These are phyloP conservation scores for Imbricaverruca yamaguchii DNA, from an alignment of 2,888 invertebrate species.

Conservation along the genomic window DNA sequence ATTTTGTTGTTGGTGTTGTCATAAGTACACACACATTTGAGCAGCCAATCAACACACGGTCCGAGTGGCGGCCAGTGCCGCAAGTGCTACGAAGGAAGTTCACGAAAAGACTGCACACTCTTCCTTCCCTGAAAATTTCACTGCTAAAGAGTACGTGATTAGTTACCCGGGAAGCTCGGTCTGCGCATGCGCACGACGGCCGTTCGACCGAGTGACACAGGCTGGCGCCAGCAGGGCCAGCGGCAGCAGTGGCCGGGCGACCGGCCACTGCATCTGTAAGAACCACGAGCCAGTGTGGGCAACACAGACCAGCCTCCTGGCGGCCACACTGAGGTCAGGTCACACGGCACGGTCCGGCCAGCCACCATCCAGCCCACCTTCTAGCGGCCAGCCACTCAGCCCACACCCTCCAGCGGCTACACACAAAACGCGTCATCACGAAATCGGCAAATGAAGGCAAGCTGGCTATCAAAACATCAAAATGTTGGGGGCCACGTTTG, in stretches of 20 bases:
- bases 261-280: not conserved
- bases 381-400: no score
- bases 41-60: no score
- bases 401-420: not conserved
- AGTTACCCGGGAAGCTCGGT: not conserved
- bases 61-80: not conserved
- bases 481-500: no score
- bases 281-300: conserved; percentile 5
- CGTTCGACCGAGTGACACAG: not conserved
- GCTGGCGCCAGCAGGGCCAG: not conserved
- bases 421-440: not conserved
- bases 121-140: conserved; percentile 2
- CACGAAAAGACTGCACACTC: conserved; percentile 13
- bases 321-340: not conserved
- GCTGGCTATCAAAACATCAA: no score
- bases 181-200: not conserved
- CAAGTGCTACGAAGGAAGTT: not conserved
- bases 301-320: not conserved
- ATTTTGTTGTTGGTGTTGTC: no score
- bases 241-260: not conserved
- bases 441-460: no score
- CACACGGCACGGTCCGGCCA: no score
- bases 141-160: not conserved
- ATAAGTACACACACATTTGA: no score
- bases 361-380: no score